phyloP scores from a whole-genome alignment of 2,113 vertebrate species.

The Callospermophilus lateralis region DNA sequence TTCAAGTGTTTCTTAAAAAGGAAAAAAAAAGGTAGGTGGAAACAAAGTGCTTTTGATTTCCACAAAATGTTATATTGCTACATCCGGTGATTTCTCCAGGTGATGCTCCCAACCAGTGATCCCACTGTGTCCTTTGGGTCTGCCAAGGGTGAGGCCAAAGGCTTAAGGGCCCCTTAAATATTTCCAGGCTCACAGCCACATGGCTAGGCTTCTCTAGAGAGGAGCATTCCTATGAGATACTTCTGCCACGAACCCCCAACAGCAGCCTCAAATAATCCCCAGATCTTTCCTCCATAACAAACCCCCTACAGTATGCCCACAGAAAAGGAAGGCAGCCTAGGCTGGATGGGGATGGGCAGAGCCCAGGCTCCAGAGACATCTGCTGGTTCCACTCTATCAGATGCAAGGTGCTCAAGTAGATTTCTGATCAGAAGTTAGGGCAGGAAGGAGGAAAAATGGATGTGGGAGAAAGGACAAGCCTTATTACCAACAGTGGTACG shows the following conservation, averaged over 20 bases:
- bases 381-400: background rate
- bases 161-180: background rate
- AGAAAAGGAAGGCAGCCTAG: background rate
- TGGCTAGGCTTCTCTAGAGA: background rate
- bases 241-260: background rate
- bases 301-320: background rate
- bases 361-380: fast-evolving
- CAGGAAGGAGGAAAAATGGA: background rate
- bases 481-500: background rate
- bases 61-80: background rate
- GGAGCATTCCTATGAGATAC: background rate
- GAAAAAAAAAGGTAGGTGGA: background rate
- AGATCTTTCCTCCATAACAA: background rate
- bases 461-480: background rate
- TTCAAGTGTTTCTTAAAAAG: background rate
- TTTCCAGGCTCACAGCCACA: background rate
- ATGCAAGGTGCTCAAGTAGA: background rate
- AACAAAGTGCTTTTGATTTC: background rate
- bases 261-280: background rate
- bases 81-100: background rate
- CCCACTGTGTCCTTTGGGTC: background rate
- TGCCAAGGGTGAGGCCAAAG: background rate
- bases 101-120: background rate
- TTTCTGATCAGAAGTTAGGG: background rate
- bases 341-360: background rate